Conservation (phyloP, 2,113 vertebrate species). For the Physeter macrocephalus region DNA sequence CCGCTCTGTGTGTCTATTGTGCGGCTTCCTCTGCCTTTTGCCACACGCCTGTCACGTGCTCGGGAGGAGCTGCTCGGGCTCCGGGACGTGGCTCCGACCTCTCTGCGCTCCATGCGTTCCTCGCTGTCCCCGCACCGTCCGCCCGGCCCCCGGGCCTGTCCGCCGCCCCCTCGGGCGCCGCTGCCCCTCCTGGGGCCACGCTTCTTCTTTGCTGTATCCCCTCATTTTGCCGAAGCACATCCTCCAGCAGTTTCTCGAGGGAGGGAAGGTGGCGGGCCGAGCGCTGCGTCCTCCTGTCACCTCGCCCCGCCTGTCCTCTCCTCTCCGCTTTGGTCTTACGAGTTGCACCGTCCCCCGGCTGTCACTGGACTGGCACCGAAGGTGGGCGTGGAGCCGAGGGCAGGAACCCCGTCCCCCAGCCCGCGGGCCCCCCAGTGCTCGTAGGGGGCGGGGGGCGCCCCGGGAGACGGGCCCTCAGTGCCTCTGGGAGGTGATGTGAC, state of each 20-base stretch:
- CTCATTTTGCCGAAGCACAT: background rate
- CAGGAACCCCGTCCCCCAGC: background rate
- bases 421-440: background rate
- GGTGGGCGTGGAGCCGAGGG: background rate
- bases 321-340: background rate
- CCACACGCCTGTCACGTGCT: background rate
- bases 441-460: accelerated
- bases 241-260: background rate
- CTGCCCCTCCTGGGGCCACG: too few relatives aligned
- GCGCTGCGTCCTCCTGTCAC: background rate
- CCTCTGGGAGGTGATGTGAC: background rate
- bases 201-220: background rate
- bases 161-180: background rate
- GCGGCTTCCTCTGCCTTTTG: background rate
- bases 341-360: background rate
- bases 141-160: background rate
- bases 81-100: background rate
- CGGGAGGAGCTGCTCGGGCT: background rate
- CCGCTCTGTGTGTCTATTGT: background rate
- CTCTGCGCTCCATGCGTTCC: background rate
- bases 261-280: background rate
- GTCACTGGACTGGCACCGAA: background rate
- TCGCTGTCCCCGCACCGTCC: background rate
- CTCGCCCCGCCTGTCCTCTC: background rate
- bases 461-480: background rate